A percentile compares a stretch with the other conserved stretches of the same genome.
These are phyloP conservation scores for Phoxinus dragarum DNA, from an alignment of 2,797 vertebrate genomes.

Conservation along the genomic window DNA sequence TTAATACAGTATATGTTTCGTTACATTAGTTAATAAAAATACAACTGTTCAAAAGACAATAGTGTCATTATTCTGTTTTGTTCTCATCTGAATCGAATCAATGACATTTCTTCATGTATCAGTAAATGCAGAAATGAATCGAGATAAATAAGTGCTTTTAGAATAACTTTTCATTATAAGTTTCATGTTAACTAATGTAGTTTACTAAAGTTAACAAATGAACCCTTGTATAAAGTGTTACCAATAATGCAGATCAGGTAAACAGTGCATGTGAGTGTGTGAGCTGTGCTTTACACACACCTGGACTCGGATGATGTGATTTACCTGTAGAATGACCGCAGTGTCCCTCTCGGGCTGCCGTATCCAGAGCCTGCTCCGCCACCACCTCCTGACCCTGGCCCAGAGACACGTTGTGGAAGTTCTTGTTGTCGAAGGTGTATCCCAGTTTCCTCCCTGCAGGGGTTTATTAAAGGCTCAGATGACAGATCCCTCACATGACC, in stretches of 20 bases:
- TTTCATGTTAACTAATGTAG: not conserved
- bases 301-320: not conserved
- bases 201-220: not conserved
- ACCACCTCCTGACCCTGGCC: conserved; percentile 94
- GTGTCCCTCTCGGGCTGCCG: conserved; percentile 88
- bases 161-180: not conserved
- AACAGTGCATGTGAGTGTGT: no score
- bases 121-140: not conserved
- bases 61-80: no score
- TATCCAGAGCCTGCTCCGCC: conserved; percentile 87
- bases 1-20: no score
- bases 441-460: conserved; percentile 85
- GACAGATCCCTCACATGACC: conserved; percentile 54
- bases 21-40: no score
- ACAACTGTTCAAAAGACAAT: no score
- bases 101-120: not conserved
- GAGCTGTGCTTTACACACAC: no score
- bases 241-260: not conserved
- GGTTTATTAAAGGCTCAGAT: not conserved
- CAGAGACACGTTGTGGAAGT: conserved; percentile 94
- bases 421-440: conserved; percentile 86
- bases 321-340: conserved; percentile 96
- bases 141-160: not conserved
- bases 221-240: not conserved
- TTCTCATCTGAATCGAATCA: not conserved